phyloP scores from a whole-genome alignment of 2,797 vertebrate species.

The Bradypus variegatus region DNA sequence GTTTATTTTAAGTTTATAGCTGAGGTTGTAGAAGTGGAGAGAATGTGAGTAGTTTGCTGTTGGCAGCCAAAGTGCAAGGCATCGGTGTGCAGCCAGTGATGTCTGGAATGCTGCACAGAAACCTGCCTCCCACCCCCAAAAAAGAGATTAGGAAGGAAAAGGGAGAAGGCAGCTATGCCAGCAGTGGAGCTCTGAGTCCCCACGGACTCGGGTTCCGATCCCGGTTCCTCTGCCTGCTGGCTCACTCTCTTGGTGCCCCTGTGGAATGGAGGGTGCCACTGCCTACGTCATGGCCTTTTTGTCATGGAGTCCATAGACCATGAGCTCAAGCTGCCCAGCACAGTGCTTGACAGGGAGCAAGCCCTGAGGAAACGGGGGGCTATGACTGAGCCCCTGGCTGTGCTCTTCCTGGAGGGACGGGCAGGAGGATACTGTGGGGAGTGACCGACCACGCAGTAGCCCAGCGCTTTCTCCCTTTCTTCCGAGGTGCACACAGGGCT shows the following conservation, averaged over 20 bases:
- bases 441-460: not conserved
- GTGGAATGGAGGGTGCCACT: not conserved
- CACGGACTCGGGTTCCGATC: not conserved
- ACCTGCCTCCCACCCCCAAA: not conserved
- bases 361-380: not conserved
- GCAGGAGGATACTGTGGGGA: no score
- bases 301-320: not conserved
- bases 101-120: rapidly evolving
- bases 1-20: not conserved
- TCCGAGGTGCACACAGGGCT: no score
- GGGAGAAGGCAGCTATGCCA: not conserved
- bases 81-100: not conserved
- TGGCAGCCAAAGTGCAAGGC: not conserved
- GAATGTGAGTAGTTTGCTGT: not conserved
- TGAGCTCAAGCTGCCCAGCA: rapidly evolving
- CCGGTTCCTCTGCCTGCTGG: no score
- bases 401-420: not conserved
- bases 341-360: not conserved
- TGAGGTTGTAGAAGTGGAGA: not conserved
- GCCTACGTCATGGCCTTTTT: not conserved
- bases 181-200: not conserved
- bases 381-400: not conserved
- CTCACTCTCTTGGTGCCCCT: not conserved
- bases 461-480: not conserved
- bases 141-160: not conserved